Base-by-base conservation (phyloP, 2,113 vertebrate species). In the Silurus glanis region DNA sequence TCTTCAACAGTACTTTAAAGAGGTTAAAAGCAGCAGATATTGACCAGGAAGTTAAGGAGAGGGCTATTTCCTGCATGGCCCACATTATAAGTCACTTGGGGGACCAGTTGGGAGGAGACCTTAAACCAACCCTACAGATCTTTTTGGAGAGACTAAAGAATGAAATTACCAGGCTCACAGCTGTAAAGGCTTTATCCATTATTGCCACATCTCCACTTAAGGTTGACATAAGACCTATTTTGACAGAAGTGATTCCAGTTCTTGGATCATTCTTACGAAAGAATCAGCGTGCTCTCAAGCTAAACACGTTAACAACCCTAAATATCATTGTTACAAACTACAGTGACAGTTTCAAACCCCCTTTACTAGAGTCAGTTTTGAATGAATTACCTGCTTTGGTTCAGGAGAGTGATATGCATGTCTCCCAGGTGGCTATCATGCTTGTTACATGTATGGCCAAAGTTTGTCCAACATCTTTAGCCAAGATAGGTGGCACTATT, bases 11-110 rank as follows among this genome's bases (percentile, higher is more conserved):
- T 6, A 97, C 95, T 9, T 89, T 97, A 89, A 96, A 96, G 86
- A 93, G 96, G 72, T 94, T 99, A 86, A 96, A 96, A 78, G 96
- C 98, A 0, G 95, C 97, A 1, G 97, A 99, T 93, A 97, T 99
- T 0, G 98, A 99, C 92, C 98, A 99, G 93, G 97, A 99, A 89
- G 97, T 99, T 71, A 98, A 99, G 87, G 98, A 99, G 84, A 92
- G 95, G n/a, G 97, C 97, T 3, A 97, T 99, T 87, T 96, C 96
- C 86, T 99, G 97, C 89, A 97, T 96, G 95, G 97, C 95, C 58
- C 95, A 98, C 85, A 95, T 98, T 0, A 91, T 98, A 84, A 94
- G 94, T 92, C 96, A 93, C 71, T 92, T 98, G 37, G 97, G 98
- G 1, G 97, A 99, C 91, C 93, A 94, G 55, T 90, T 99, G 6